phyloP scores from a whole-genome alignment of 2,113 vertebrate genomes.

The Sylvia atricapilla region DNA sequence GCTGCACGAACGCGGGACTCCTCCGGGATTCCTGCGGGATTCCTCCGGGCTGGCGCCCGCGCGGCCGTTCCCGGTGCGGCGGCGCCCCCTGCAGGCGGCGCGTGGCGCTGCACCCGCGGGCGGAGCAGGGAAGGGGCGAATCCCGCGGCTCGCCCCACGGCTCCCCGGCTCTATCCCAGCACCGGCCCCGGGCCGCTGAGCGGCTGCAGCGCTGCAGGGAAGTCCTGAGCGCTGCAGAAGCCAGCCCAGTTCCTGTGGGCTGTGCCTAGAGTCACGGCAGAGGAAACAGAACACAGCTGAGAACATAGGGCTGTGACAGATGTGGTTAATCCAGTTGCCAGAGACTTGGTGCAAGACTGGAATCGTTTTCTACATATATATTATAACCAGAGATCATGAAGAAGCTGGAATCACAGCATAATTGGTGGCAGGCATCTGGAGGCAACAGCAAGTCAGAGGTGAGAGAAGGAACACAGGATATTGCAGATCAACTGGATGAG shows the following conservation, averaged over 20 bases:
- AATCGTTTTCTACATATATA: not conserved
- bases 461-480: not conserved
- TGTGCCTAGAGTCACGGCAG: fast-evolving
- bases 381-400: not conserved
- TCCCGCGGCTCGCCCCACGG: fast-evolving
- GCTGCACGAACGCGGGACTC: not conserved
- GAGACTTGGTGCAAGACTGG: not conserved
- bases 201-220: fast-evolving
- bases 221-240: fast-evolving
- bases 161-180: fast-evolving
- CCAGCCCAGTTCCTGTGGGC: not conserved
- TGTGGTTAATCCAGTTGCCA: not conserved
- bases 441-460: not conserved
- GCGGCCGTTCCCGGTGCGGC: not conserved
- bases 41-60: fast-evolving
- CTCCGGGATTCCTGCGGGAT: not conserved
- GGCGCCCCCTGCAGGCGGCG: not conserved
- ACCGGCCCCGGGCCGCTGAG: fast-evolving
- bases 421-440: not conserved
- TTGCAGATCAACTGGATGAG: not conserved
- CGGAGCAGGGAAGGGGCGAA: fast-evolving
- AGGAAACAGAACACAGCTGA: not conserved
- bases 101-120: not conserved
- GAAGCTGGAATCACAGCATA: not conserved
- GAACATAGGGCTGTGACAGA: fast-evolving